Percentiles rank a stretch among this genome's conserved stretches.
Evolutionary conservation across 2,888 invertebrate species (phyloP).

Genomic region (Spisula subtruncata): DNA sequence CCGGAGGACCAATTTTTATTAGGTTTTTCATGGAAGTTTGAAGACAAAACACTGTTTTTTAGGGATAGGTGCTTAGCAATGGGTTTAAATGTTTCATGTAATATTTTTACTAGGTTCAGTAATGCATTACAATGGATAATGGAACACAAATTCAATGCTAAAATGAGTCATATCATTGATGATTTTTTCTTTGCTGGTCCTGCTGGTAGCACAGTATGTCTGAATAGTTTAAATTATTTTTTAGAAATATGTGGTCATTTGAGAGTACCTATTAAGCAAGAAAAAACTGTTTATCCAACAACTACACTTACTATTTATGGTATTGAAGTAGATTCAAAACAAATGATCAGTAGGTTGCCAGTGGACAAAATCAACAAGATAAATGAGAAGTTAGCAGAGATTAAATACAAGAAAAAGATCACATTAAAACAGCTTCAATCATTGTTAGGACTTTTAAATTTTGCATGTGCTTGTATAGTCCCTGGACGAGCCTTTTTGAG

Average conservation of each 20-base stretch:
- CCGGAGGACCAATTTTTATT: conserved; percentile 41
- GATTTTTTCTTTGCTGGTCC: conserved; percentile 52
- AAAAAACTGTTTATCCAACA: conserved; percentile 44
- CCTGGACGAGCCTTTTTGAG: conserved; percentile 53
- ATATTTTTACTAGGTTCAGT: conserved; percentile 40
- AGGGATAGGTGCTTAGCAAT: conserved; percentile 37
- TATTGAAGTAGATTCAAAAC: conserved; percentile 33
- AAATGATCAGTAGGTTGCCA: conserved; percentile 38
- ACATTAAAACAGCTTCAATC: conserved; percentile 51
- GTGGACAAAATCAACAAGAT: conserved; percentile 34
- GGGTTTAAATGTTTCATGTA: conserved; percentile 47
- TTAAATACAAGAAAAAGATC: conserved; percentile 9
- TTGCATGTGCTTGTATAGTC: conserved; percentile 32
- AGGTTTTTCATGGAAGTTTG: conserved; percentile 52
- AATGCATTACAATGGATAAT: conserved; percentile 51
- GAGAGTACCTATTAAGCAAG: conserved; percentile 45
- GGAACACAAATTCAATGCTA: conserved; percentile 32
- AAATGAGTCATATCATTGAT: conserved; percentile 45
- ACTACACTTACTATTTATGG: conserved; percentile 43
- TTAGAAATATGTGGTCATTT: background rate
- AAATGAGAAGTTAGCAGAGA: background rate
- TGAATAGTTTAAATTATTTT: background rate
- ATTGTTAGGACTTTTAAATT: conserved; percentile 42
- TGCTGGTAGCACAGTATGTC: conserved; percentile 22
- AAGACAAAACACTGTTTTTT: background rate